phyloP scores from a whole-genome alignment of 2,797 vertebrate genomes.

The Coregonus sp. region DNA sequence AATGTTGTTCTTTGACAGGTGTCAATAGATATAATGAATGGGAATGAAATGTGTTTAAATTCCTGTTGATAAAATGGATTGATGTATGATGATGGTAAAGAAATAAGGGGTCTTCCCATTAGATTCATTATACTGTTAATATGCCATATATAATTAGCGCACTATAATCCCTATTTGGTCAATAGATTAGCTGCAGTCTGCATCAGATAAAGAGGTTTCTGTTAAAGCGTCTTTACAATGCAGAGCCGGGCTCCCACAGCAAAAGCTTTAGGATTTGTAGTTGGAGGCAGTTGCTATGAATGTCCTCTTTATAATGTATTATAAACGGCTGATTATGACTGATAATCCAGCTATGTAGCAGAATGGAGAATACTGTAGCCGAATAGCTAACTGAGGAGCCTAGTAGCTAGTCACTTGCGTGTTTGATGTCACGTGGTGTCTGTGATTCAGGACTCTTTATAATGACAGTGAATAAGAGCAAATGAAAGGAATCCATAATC shows the following conservation, averaged over 20 bases:
- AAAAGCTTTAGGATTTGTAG: neutral
- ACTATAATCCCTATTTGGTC: slow-evolving; percentile 28
- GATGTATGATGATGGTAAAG: neutral
- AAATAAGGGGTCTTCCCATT: neutral
- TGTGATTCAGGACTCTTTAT: neutral
- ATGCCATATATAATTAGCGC: slow-evolving; percentile 23
- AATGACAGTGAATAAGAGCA: no score
- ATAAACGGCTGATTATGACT: neutral
- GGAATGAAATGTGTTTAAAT: neutral
- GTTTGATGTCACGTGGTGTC: neutral
- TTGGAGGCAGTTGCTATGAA: neutral
- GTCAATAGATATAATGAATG: neutral
- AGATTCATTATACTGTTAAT: neutral
- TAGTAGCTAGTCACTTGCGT: neutral
- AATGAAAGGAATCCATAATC: no score
- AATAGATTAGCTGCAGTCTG: slow-evolving; percentile 34
- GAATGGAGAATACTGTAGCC: neutral
- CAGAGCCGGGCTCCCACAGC: neutral
- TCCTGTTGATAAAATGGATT: no score
- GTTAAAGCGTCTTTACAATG: slow-evolving; percentile 27
- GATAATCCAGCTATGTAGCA: neutral
- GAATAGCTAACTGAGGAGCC: neutral
- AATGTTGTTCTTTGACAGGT: neutral
- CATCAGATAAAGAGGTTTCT: slow-evolving; percentile 39
- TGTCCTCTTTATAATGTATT: neutral